These are phyloP conservation scores for Yponomeuta sedellus DNA, from an alignment of 2,888 invertebrate species.

Conservation along the genomic window DNA sequence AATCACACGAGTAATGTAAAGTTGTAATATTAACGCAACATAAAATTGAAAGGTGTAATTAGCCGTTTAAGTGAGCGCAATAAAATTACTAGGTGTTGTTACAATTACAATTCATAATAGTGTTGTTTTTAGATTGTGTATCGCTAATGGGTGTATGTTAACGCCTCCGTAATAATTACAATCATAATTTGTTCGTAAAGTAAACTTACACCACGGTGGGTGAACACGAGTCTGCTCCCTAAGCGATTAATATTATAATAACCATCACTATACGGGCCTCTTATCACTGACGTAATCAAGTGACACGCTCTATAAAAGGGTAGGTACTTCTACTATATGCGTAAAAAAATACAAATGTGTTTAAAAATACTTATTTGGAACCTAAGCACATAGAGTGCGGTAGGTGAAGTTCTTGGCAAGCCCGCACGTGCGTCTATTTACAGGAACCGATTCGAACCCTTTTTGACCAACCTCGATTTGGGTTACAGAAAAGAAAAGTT, in stretches of 20 bases:
- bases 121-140: conserved; percentile 70
- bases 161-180: conserved; percentile 35
- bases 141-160: conserved; percentile 39
- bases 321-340: not conserved
- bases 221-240: conserved; percentile 33
- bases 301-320: not conserved
- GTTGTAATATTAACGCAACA: conserved; percentile 54
- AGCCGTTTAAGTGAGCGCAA: conserved; percentile 48
- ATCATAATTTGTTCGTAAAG: conserved; percentile 67
- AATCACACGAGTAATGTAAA: conserved; percentile 36
- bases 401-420: too few species aligned
- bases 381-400: too few species aligned
- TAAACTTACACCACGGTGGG: conserved; percentile 45
- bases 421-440: too few species aligned
- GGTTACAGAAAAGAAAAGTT: too few species aligned
- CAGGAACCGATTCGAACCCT: too few species aligned
- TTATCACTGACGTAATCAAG: conserved; percentile 9
- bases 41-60: conserved; percentile 61
- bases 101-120: conserved; percentile 67
- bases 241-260: conserved; percentile 16
- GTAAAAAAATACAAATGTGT: not conserved
- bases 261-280: not conserved
- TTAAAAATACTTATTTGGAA: too few species aligned
- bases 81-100: conserved; percentile 59
- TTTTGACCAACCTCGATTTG: too few species aligned